Base-by-base conservation (phyloP, 92 coral and sea anemone genomes). In the Palythoa grandis region DNA sequence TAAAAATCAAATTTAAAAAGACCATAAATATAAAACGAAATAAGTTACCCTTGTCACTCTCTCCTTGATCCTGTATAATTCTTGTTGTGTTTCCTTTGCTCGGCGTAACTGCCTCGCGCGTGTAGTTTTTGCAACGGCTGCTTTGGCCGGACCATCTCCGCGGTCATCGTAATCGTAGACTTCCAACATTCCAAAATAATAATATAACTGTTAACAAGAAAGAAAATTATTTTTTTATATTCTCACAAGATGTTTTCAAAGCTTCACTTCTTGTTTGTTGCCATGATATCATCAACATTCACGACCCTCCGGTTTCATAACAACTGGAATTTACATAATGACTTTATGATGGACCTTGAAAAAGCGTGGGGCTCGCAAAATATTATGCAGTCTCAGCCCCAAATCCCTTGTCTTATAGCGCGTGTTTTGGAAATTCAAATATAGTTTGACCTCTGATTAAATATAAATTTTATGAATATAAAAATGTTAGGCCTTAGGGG, bases 91-190 rank as follows among this genome's bases (percentile, higher is more conserved):
- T 80, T 96, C 99, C n/a, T 91, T 92, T 10, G 93, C 95, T 69
- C 88, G 89, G 12, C 99, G 89, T 9, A 93, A 40, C 24, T 92
- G 94, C 56, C 92, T 87, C 48, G 95, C 93, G 72, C 94, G 93
- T 38, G 96, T 89, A 68, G 95, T 96, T 53, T 95, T 93, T 70
- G 91, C 94, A 85, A 96, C 86, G 54, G 95, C 88, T 15, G 98
- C 97, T 47, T 91, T 91, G 13, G 99, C 96, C 5, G 99, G 99
- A 11, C 88, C 99, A 83, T 96, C 99, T 50, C 99, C 99, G 19
- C 92, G 75, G 13, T 86, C 91, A 3, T 86, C 76, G 89, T 77
- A 88, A 10, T 85, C 90, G 25, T 86, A 89, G 61, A 86, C 78
- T 76, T 92, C 77, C 4, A 88, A 68, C 86, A 93, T 88, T 63